Conservation (phyloP, 35 echinoderm and acorn worm genomes). For the Nesometra sesokonis region DNA sequence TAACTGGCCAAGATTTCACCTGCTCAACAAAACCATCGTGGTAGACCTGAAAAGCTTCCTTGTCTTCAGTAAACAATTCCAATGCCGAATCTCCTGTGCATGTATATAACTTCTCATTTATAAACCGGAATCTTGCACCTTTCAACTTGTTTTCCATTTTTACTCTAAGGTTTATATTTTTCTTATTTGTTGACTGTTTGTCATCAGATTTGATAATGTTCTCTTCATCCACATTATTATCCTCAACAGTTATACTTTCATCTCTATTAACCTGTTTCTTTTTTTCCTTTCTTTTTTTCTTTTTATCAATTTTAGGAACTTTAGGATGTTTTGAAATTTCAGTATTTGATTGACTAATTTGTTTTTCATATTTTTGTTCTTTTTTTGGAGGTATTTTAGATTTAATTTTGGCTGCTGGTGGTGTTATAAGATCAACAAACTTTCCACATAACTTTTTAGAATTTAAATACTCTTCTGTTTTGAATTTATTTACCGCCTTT, state of each 20-base stretch:
- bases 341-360: background rate
- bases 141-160: slow-evolving; percentile 50
- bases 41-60: slow-evolving; percentile 60
- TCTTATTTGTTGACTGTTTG: background rate
- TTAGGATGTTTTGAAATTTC: background rate
- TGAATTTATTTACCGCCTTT: background rate
- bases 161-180: slow-evolving; percentile 2
- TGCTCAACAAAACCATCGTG: slow-evolving; percentile 71
- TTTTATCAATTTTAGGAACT: background rate
- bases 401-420: background rate
- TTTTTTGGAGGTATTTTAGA: no score
- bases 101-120: slow-evolving; percentile 85
- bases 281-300: background rate
- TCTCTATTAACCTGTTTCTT: background rate
- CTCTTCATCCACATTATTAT: background rate
- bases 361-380: no score
- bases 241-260: no score
- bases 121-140: slow-evolving; percentile 62
- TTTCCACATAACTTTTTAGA: background rate
- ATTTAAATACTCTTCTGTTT: background rate
- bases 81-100: slow-evolving; percentile 51
- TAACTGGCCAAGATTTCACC: slow-evolving; percentile 76
- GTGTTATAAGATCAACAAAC: background rate
- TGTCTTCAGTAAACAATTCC: slow-evolving; percentile 38
- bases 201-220: background rate